These are phyloP conservation scores for Etheostoma cragini DNA, from an alignment of 2,113 vertebrate species.

Conservation along the genomic window DNA sequence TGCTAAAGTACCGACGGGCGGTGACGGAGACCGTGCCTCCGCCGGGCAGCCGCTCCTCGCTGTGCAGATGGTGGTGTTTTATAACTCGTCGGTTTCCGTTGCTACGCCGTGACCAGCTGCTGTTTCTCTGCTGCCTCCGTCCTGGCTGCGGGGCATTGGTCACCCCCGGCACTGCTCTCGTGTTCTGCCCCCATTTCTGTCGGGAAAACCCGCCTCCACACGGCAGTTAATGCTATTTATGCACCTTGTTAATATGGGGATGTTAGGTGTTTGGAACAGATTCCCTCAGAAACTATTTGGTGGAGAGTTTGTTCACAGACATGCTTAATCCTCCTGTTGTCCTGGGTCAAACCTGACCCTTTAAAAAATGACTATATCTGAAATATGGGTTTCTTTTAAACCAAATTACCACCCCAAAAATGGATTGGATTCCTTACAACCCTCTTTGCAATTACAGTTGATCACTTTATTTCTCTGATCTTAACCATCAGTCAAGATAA, in stretches of 20 bases:
- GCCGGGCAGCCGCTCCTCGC: slow-evolving; percentile 43
- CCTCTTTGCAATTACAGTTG: too few relatives aligned
- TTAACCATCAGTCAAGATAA: too few relatives aligned
- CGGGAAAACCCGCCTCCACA: not conserved
- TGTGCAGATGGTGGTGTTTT: slow-evolving; percentile 74
- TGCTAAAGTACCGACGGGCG: not conserved
- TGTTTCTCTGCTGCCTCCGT: slow-evolving; percentile 17
- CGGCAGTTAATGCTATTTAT: too few relatives aligned
- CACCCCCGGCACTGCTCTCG: not conserved
- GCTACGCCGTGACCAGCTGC: slow-evolving; percentile 61
- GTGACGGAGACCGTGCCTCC: not conserved
- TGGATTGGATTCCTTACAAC: too few relatives aligned
- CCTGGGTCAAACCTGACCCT: too few relatives aligned
- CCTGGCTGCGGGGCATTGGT: slow-evolving; percentile 40
- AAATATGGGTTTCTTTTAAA: too few relatives aligned
- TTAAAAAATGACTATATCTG: too few relatives aligned
- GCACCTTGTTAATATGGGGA: not conserved
- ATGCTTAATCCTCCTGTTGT: not conserved
- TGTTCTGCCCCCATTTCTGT: not conserved
- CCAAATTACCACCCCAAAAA: too few relatives aligned
- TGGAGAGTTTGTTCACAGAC: not conserved
- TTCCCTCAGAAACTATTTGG: not conserved
- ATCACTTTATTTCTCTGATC: too few relatives aligned
- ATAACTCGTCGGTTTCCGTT: slow-evolving; percentile 44
- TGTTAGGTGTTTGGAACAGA: not conserved